Base-by-base conservation (phyloP, 2,113 vertebrate genomes). In the Tyrannus savana region DNA sequence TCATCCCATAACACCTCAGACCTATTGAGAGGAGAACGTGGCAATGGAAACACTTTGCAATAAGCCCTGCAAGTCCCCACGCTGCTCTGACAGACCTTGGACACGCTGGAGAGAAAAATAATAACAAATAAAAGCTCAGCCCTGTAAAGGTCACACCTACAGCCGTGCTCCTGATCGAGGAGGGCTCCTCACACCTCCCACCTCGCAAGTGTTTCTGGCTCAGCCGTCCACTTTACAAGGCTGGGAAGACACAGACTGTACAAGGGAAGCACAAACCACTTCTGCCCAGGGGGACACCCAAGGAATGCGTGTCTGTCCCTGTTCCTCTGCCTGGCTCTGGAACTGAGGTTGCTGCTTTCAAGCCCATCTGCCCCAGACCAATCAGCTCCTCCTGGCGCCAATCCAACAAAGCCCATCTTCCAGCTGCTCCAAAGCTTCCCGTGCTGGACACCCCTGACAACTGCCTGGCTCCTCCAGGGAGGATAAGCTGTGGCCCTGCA, bases 41-140 rank as follows among this genome's bases (percentile, higher is more conserved):
- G 68, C 35, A 28, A 10, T 24, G 33, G 69, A 42, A 81, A 46
- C 24, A 12, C 49, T 75, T 77, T 52, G 27, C 67, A 76, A 22
- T 17, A 60, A 80, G 63, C 68, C 55, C 49, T 73, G 68, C 30
- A 71, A 78, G 37, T 47, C 75, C 49, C 47, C 53, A 37, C 0
- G 0, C 50, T 75, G 58, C 44, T 82, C 80, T 91, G 86, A 68
- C 52, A 79, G 78, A 41, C 35, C 55, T 78, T 58, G 49, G 81
- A 58, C 68, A 80, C 10, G 6, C 30, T 11, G 31, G 55, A 72
- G 60, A 64, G 39, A 60, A 82, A 78, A 55, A 62, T 21, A 68
- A 69, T 52, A 74, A 73, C 64, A 87, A 90, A 78, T 75, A 83
- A 91, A 79, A 4, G 46, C 72, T 75, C 58, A 42, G 63, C 39